phyloP scores from a whole-genome alignment of 2,113 vertebrate species.

The Ophthalmolycus amberensis region DNA sequence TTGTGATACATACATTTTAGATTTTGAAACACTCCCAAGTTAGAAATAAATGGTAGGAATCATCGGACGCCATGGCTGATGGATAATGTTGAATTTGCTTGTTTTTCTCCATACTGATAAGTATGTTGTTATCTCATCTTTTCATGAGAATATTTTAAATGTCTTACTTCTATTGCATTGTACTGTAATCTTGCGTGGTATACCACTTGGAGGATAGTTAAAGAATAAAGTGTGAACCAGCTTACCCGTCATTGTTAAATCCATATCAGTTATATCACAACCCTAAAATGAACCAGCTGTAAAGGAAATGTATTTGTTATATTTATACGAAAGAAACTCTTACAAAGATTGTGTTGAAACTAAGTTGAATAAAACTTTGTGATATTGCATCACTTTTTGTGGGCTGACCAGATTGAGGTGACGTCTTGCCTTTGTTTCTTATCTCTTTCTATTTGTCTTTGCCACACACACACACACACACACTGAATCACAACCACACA shows the following conservation, averaged over 20 bases:
- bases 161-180: constrained; percentile 23
- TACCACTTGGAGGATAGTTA: constrained; percentile 25
- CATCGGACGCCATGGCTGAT: constrained; percentile 14
- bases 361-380: constrained; percentile 78
- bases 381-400: constrained; percentile 15
- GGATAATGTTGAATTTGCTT: constrained; percentile 34
- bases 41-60: constrained; percentile 4
- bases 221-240: constrained; percentile 32
- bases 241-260: constrained; percentile 13
- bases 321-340: constrained; percentile 69
- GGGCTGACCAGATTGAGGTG: neutral
- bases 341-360: constrained; percentile 60
- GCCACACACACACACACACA: neutral
- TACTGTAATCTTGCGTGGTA: constrained; percentile 37
- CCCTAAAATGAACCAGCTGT: constrained; percentile 43
- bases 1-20: constrained; percentile 19
- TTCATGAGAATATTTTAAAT: neutral
- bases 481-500: neutral
- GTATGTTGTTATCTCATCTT: constrained; percentile 20
- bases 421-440: neutral
- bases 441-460: neutral
- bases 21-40: constrained; percentile 36
- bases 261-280: constrained; percentile 25
- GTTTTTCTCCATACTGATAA: constrained; percentile 16
- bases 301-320: constrained; percentile 55